Evolutionary conservation across 2,797 vertebrate genomes (phyloP), one percentile per base, ranked within the genome.

Genomic region (Holocentrus rufus): DNA sequence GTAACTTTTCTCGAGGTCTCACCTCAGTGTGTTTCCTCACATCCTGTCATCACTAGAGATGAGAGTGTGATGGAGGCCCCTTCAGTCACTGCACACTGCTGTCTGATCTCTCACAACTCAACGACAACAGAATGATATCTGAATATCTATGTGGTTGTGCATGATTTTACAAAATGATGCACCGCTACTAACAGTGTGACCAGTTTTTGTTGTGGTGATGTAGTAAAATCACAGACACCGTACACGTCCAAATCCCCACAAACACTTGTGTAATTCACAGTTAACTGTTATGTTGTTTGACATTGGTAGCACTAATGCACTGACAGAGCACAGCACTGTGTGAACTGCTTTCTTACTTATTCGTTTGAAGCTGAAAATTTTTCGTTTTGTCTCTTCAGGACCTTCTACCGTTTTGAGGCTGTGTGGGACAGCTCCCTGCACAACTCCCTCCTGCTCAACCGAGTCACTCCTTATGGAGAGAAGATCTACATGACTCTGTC

Each of bases 351-450:
- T 22, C 9, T 50, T 7, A 8, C 10, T 15, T 3, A 25, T 52
- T n/a, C 34, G 11, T 56, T 42, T 2, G 15, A 7, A 31, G 34
- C 36, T 42, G 1, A 72, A 74, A 4, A 39, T 20, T 25, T 44
- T 65, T 36, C 68, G 0, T 0, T 70, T 74, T 73, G 61, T 58
- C 34, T 72, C 61, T 71, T 17, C 85, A 99, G 98, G 88, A 98
- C 96, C 34, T 98, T 99, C 86, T 99, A 98, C 88, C 95, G 96
- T 0, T 99, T 99, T 0, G 98, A 99, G 91, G 97, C 97, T 0
- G 98, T 99, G 73, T 99, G 98, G 98, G 98, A 99, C 83, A 99
- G 98, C 88, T 99, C 98, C 22, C 92, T 99, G 73, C 98, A 99
- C 85, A 99, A 99, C 90, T 99, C 98, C 62, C 96, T 99, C 18